Conservation (phyloP, 2,113 vertebrate species). For the Poeciliopsis turrubarensis region DNA sequence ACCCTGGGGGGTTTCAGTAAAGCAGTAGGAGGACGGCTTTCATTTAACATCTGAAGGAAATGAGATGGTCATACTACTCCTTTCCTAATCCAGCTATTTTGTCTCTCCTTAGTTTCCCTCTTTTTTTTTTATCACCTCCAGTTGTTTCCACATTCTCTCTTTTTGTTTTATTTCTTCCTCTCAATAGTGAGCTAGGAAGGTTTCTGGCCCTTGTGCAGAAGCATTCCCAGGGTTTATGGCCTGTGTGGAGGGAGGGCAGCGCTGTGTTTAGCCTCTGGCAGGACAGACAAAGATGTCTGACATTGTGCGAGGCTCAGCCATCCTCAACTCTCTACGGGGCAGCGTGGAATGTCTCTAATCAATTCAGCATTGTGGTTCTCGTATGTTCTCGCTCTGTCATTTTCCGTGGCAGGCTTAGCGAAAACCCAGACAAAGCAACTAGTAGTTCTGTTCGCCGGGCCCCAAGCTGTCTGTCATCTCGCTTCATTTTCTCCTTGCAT, state of each 20-base stretch:
- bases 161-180: constrained; percentile 46
- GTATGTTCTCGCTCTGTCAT: constrained; percentile 54
- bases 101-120: constrained; percentile 3
- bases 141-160: constrained; percentile 15
- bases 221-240: constrained; percentile 69
- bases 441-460: constrained; percentile 35
- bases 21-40: constrained; percentile 60
- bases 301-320: constrained; percentile 52
- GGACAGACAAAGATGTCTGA: constrained; percentile 73
- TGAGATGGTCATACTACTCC: constrained; percentile 51
- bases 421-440: constrained; percentile 56
- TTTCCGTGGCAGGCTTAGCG: constrained; percentile 56
- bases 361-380: constrained; percentile 77
- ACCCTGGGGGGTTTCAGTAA: constrained; percentile 58
- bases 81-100: constrained; percentile 49
- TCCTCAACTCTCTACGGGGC: constrained; percentile 60
- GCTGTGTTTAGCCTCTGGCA: constrained; percentile 71
- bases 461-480: constrained; percentile 65
- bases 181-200: constrained; percentile 57
- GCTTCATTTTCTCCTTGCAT: constrained; percentile 55
- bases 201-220: constrained; percentile 57
- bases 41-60: constrained; percentile 68
- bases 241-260: constrained; percentile 63
- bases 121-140: constrained; percentile 22
- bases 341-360: constrained; percentile 78